phyloP scores from a whole-genome alignment of 2,888 invertebrate genomes.

The Pterobdella sp. region DNA sequence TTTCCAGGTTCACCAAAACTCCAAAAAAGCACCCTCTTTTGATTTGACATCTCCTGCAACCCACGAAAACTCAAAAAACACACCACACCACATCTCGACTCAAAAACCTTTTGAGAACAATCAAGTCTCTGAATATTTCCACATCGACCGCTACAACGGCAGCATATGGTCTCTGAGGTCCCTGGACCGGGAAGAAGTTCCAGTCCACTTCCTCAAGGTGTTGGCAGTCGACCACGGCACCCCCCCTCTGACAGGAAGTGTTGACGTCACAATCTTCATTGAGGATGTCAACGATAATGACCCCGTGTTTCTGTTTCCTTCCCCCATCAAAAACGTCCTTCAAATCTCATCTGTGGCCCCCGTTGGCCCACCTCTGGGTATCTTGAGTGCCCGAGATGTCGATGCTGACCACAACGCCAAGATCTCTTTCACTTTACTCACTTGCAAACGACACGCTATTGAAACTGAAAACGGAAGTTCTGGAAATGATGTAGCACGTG shows the following conservation, averaged over 20 bases:
- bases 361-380: constrained; percentile 30
- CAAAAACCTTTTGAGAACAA: not conserved
- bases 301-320: constrained; percentile 36
- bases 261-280: constrained; percentile 34
- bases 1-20: too few relatives aligned
- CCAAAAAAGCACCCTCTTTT: too few relatives aligned
- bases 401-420: constrained; percentile 34
- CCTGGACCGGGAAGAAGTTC: constrained; percentile 35
- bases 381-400: constrained; percentile 32
- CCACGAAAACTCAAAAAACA: not conserved
- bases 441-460: constrained; percentile 18
- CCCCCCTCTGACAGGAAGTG: constrained; percentile 31
- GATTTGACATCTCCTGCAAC: not conserved
- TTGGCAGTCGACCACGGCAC: constrained; percentile 31
- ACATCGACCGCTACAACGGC: constrained; percentile 74
- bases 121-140: constrained; percentile 60
- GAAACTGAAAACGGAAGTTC: not conserved
- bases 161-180: constrained; percentile 67
- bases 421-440: constrained; percentile 28
- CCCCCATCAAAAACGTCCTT: constrained; percentile 32
- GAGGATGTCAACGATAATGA: constrained; percentile 37
- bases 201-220: constrained; percentile 32
- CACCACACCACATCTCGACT: not conserved
- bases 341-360: constrained; percentile 33
- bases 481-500: not conserved